Evolutionary conservation across 2,888 invertebrate species (phyloP).

Genomic region (Volucella inflata): DNA sequence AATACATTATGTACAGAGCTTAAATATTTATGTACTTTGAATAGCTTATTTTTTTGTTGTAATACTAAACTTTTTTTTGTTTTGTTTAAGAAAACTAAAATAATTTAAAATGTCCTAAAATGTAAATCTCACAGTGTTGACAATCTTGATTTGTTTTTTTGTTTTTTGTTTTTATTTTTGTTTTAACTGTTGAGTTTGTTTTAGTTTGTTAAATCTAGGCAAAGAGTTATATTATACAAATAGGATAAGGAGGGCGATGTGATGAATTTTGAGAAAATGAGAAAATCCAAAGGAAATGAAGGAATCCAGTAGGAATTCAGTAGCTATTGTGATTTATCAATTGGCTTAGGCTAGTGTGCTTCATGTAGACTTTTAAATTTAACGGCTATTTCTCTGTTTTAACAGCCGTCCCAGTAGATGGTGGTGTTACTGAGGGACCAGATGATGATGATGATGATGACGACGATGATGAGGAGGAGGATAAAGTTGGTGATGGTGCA

Average conservation of each 20-base stretch:
- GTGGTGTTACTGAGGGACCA: slow-evolving; percentile 27
- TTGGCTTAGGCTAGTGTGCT: slow-evolving; percentile 67
- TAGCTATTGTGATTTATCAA: slow-evolving; percentile 64
- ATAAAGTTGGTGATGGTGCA: slow-evolving; percentile 61
- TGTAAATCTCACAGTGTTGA: slow-evolving; percentile 78
- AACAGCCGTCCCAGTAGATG: slow-evolving; percentile 36
- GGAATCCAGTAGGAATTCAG: slow-evolving; percentile 13
- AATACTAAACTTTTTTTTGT: slow-evolving; percentile 45
- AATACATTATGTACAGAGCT: slow-evolving; percentile 62
- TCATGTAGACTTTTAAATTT: slow-evolving; percentile 68
- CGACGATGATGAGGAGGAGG: slow-evolving; percentile 63
- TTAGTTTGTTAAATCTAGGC: slow-evolving; percentile 71
- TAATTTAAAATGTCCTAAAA: slow-evolving; percentile 74
- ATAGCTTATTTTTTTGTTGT: slow-evolving; percentile 52
- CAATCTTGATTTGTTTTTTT: slow-evolving; percentile 73
- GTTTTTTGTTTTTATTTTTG: slow-evolving; percentile 47
- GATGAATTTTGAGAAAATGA: slow-evolving; percentile 23
- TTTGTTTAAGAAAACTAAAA: slow-evolving; percentile 62
- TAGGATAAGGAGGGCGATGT: slow-evolving; percentile 15
- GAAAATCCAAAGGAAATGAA: neutral
- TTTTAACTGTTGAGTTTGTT: slow-evolving; percentile 68
- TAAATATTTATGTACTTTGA: slow-evolving; percentile 66
- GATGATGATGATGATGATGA: slow-evolving; percentile 48
- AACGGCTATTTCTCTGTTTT: slow-evolving; percentile 70
- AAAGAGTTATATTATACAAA: slow-evolving; percentile 52